These are phyloP conservation scores for Centroberyx gerrardi DNA, from an alignment of 2,797 vertebrate species.

Conservation along the genomic window DNA sequence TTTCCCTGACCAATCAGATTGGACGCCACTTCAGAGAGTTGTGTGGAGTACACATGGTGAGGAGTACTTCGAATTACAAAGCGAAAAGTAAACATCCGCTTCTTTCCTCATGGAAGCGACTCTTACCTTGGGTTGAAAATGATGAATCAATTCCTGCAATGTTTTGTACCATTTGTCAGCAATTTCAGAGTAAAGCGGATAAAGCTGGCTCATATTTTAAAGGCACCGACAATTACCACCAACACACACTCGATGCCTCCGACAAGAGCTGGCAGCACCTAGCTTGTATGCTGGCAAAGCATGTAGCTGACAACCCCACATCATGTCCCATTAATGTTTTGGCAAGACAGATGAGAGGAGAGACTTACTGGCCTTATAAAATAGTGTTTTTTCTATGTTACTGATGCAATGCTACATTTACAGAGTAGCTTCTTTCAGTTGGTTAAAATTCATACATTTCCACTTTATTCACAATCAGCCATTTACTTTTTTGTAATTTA, in stretches of 20 bases:
- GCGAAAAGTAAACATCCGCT: constrained; percentile 17
- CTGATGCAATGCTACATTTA: neutral
- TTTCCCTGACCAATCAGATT: constrained; percentile 65
- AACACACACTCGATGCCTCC: constrained; percentile 23
- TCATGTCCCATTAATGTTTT: constrained; percentile 31
- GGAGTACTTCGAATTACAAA: constrained; percentile 33
- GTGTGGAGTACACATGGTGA: constrained; percentile 25
- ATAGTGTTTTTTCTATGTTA: neutral
- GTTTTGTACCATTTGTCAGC: constrained; percentile 36
- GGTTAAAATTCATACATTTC: no score
- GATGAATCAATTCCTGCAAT: constrained; percentile 34
- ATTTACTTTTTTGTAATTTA: no score
- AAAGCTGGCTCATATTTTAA: constrained; percentile 28
- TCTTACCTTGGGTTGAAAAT: constrained; percentile 39
- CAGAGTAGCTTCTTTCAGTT: neutral
- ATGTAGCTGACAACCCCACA: constrained; percentile 32
- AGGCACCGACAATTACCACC: constrained; percentile 32
- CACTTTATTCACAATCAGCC: no score
- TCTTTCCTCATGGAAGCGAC: constrained; percentile 20
- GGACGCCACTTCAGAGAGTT: constrained; percentile 54
- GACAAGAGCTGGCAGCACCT: constrained; percentile 28
- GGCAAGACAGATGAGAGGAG: constrained; percentile 15
- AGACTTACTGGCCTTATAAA: neutral
- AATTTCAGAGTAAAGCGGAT: constrained; percentile 44
- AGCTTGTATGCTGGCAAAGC: constrained; percentile 20